phyloP scores from a whole-genome alignment of 2,113 vertebrate genomes.

The Brachyistius frenatus region DNA sequence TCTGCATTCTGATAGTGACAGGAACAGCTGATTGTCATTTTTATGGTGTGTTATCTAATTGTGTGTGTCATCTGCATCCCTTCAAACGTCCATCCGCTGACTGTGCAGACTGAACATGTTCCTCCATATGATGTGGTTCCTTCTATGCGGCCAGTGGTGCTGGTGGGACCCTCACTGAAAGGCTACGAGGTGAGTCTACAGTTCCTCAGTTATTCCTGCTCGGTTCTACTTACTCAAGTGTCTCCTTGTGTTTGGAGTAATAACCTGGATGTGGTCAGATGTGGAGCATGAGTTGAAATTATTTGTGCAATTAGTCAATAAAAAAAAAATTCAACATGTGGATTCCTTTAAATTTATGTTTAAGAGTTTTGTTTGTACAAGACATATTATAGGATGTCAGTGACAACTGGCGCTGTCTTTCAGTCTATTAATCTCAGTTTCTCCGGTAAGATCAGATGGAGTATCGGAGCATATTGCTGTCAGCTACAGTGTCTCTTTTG shows the following conservation, averaged over 20 bases:
- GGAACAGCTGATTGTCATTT: not conserved
- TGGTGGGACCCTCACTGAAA: constrained; percentile 86
- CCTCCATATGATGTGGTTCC: constrained; percentile 86
- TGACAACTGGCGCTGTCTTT: no score
- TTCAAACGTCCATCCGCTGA: not conserved
- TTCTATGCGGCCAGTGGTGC: constrained; percentile 85
- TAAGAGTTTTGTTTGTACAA: no score
- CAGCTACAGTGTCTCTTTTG: no score
- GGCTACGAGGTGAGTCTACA: constrained; percentile 83
- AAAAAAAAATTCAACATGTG: no score
- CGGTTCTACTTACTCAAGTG: not conserved
- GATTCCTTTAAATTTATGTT: no score
- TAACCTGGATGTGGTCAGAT: not conserved
- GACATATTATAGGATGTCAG: no score
- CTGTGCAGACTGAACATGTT: constrained; percentile 81
- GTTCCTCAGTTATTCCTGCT: not conserved
- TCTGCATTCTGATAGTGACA: no score
- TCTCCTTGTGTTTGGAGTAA: not conserved
- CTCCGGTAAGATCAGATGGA: no score
- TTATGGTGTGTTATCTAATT: not conserved
- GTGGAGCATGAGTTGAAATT: no score
- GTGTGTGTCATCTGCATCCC: not conserved
- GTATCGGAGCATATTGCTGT: no score
- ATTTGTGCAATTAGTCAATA: no score
- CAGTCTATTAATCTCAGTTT: no score